These are phyloP conservation scores for Xenus cinereus DNA, from an alignment of 2,113 vertebrate species.

Conservation along the genomic window DNA sequence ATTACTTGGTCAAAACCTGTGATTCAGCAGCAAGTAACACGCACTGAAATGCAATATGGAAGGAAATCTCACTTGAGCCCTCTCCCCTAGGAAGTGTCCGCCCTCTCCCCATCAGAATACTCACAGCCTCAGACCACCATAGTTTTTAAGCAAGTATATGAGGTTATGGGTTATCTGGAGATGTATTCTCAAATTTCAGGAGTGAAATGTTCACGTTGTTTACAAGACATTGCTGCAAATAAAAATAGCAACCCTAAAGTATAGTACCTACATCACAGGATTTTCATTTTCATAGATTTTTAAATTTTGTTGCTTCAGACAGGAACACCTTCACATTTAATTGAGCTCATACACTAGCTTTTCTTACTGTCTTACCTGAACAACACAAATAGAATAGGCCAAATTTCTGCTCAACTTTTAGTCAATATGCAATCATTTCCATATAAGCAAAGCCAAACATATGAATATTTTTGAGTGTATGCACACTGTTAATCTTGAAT, in stretches of 20 bases:
- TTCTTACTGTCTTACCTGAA: background rate
- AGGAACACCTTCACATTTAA: background rate
- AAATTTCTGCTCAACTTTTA: background rate
- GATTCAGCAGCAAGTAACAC: background rate
- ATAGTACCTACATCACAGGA: background rate
- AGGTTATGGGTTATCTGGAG: background rate
- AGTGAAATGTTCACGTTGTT: background rate
- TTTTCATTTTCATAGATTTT: background rate
- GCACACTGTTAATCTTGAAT: background rate
- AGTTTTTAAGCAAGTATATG: background rate
- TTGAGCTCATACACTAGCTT: background rate
- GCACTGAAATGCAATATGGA: rapidly evolving
- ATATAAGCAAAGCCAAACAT: background rate
- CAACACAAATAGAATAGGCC: background rate
- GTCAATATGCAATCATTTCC: background rate
- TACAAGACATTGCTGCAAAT: background rate
- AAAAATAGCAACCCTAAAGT: background rate
- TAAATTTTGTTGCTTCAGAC: background rate
- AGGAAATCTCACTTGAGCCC: background rate
- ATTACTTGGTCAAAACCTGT: background rate
- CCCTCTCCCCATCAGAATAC: background rate
- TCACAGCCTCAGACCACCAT: background rate
- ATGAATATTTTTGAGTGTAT: background rate
- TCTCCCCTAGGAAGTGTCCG: background rate
- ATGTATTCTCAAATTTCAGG: background rate